Conservation (phyloP, 2,888 invertebrate genomes). For the Mimumesa dahlbomi region DNA sequence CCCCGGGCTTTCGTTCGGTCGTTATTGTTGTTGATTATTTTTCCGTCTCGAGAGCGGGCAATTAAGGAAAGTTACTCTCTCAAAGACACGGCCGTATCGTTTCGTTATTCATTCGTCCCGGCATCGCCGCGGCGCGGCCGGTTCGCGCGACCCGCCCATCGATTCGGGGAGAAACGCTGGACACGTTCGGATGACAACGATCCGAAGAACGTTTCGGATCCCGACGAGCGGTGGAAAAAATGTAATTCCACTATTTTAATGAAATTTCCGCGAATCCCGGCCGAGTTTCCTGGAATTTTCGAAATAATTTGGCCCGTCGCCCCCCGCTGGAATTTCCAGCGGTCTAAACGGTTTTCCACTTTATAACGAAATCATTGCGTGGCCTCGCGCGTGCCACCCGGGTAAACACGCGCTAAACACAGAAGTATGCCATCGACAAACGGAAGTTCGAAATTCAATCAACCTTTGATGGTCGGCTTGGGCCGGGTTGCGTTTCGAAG, state of each 20-base stretch:
- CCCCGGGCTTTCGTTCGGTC: constrained; percentile 2
- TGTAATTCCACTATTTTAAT: constrained; percentile 37
- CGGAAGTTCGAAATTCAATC: constrained; percentile 73
- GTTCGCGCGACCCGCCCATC: too few species aligned
- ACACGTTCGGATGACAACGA: too few species aligned
- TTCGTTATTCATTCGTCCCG: not conserved
- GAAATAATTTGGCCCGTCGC: constrained; percentile 15
- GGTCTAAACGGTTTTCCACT: constrained; percentile 7
- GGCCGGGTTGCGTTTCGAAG: constrained; percentile 53
- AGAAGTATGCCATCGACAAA: constrained; percentile 61
- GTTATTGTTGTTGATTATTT: constrained; percentile 38
- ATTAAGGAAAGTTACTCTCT: constrained; percentile 21
- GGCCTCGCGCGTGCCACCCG: constrained; percentile 5
- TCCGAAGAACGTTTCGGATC: constrained; percentile 11
- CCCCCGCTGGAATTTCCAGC: constrained; percentile 29
- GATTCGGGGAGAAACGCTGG: not conserved
- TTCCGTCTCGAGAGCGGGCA: constrained; percentile 19
- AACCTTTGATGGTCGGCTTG: constrained; percentile 69
- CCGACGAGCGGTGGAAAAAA: constrained; percentile 4
- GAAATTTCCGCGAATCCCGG: not conserved
- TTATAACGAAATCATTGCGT: constrained; percentile 20
- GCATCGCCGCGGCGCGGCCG: too few species aligned
- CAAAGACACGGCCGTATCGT: not conserved
- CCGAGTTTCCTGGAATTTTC: constrained; percentile 8
- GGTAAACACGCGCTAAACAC: constrained; percentile 23